Conservation (phyloP, 2,888 invertebrate species). For the Caenorhabditis sp. region DNA sequence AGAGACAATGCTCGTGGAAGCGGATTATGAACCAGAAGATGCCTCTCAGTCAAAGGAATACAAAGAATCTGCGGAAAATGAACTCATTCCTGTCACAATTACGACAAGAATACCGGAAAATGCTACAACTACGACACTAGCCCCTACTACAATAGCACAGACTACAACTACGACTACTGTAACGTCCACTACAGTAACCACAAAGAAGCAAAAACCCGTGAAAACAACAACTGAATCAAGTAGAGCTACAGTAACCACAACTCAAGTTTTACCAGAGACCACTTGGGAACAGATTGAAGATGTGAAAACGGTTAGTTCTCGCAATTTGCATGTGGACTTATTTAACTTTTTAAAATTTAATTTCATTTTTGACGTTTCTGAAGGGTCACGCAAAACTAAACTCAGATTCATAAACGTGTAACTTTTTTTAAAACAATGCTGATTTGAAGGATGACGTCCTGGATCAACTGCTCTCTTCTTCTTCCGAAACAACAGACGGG, state of each 20-base stretch:
- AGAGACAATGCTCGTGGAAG: slow-evolving; percentile 25
- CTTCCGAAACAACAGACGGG: neutral
- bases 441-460: slow-evolving; percentile 24
- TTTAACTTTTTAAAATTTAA: too few relatives aligned
- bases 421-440: neutral
- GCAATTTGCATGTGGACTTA: neutral
- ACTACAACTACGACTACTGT: slow-evolving; percentile 2
- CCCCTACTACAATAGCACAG: slow-evolving; percentile 9
- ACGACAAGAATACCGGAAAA: neutral
- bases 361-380: too few relatives aligned
- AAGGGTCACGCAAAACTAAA: too few relatives aligned
- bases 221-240: neutral
- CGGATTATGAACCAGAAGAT: too few relatives aligned
- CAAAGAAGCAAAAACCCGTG: neutral
- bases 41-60: too few relatives aligned
- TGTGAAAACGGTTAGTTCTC: slow-evolving; percentile 2
- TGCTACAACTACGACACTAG: neutral
- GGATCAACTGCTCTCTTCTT: slow-evolving; percentile 23
- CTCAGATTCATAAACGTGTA: too few relatives aligned
- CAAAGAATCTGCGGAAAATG: too few relatives aligned
- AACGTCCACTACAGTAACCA: slow-evolving; percentile 1
- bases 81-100: too few relatives aligned
- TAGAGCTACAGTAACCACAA: neutral
- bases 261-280: slow-evolving; percentile 21
- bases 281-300: slow-evolving; percentile 16